phyloP scores from a whole-genome alignment of 1,140 invertebrate species.

The Pseudomyrmex sp. region DNA sequence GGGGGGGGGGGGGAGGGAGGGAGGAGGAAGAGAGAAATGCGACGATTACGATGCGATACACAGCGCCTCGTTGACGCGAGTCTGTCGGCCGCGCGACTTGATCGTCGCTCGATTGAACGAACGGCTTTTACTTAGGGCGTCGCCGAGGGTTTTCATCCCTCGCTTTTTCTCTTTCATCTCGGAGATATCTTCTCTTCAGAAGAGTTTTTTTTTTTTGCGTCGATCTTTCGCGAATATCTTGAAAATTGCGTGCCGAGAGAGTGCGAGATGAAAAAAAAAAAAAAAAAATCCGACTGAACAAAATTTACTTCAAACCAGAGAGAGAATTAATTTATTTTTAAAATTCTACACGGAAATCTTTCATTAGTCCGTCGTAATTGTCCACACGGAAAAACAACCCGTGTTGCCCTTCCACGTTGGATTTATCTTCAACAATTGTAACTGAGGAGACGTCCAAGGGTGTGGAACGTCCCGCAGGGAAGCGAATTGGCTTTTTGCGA shows the following conservation, averaged over 20 bases:
- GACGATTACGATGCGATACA: slow-evolving; percentile 43
- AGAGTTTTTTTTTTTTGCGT: too few relatives aligned
- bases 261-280: too few relatives aligned
- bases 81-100: slow-evolving; percentile 22
- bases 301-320: too few relatives aligned
- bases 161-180: background rate
- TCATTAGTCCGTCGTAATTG: too few relatives aligned
- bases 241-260: too few relatives aligned
- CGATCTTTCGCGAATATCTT: background rate
- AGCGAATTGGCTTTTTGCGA: background rate
- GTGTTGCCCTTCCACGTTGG: too few relatives aligned
- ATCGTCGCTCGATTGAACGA: slow-evolving; percentile 11
- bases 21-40: slow-evolving; percentile 33
- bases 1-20: background rate
- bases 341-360: too few relatives aligned
- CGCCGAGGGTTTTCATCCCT: background rate
- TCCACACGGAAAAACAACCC: too few relatives aligned
- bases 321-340: too few relatives aligned
- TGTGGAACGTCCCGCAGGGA: background rate
- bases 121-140: slow-evolving; percentile 17
- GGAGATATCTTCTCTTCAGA: too few relatives aligned
- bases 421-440: background rate
- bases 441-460: too few relatives aligned
- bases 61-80: slow-evolving; percentile 34
- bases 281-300: too few relatives aligned